Conservation (phyloP, 2,797 vertebrate species). For the Graptemys geographica region DNA sequence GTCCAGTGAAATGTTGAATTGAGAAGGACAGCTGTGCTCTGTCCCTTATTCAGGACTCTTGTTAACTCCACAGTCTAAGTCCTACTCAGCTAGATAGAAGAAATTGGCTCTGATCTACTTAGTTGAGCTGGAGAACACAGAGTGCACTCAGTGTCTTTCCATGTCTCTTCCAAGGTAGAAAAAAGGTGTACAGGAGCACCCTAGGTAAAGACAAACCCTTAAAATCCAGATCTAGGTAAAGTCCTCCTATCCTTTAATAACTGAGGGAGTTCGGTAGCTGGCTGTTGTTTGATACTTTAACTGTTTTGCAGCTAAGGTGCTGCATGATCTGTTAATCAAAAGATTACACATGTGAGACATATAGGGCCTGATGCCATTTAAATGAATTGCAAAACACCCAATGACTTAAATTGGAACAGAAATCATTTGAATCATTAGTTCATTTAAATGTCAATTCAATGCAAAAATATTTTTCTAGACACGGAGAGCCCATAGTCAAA, state of each 20-base stretch:
- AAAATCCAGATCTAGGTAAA: background rate
- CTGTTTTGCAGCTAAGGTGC: background rate
- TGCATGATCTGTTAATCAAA: background rate
- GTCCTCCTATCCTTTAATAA: background rate
- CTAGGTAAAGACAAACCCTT: background rate
- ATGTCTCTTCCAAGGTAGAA: background rate
- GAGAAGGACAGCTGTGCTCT: background rate
- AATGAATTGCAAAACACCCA: conserved; percentile 23
- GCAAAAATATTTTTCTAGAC: conserved; percentile 60
- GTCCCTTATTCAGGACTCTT: background rate
- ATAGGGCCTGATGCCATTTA: conserved; percentile 9
- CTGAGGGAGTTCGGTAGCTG: background rate
- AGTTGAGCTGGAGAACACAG: background rate
- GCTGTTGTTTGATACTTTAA: background rate
- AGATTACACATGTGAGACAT: background rate
- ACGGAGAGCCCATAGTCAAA: conserved; percentile 35
- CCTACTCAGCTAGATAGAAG: background rate
- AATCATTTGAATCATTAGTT: conserved; percentile 54
- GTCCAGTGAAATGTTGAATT: background rate
- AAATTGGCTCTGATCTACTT: background rate
- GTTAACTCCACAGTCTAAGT: background rate
- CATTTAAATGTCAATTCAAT: conserved; percentile 15
- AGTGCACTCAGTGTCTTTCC: background rate
- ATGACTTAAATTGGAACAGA: conserved; percentile 39
- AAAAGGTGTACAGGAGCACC: rapidly evolving